Base-by-base conservation (phyloP, 2,113 vertebrate species). In the Myotis yumanensis region DNA sequence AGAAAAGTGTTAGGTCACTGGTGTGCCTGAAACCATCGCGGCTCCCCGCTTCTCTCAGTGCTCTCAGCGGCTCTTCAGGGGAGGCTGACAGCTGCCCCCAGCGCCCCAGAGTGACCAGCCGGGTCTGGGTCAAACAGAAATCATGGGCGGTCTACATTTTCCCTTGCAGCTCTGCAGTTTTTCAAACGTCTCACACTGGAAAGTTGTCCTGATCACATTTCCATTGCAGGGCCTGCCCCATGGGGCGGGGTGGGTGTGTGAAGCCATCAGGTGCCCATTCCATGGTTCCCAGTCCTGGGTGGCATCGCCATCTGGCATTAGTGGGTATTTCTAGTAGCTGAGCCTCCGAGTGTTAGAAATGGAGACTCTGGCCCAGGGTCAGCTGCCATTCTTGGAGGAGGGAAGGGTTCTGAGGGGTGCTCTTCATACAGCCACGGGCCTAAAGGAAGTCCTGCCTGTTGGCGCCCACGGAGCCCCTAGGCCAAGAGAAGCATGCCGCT, bases 141-240 rank as follows among this genome's bases (percentile, higher is more conserved):
- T 81, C 86, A 10, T 96, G 96, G 96, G 94, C 90, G 94, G 62
- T 94, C 20, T 57, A 51, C 40, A 32, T 48, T 94, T 96, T 94
- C 95, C 89, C 82, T 54, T n/a, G 86, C 71, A 68, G 64, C 57
- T 93, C 73, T 85, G 62, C 46, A 54, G 79, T 75, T 89, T 85
- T 54, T 54, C 6, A 64, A 66, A 51, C 17, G 62, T 80, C 80
- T 93, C 59, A 79, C n/a, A 40, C 62, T 94, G 81, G 91, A 91
- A 69, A 77, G n/a, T 81, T 73, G 28, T 87, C 30, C 69, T 52
- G 72, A 40, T 86, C 14, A 72, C 37, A 25, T 69, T 3, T 35
- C 32, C 37, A 40, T 11, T 22, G 37, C 46, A 1, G 17, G 30
- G 32, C 69, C 71, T 95, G 48, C 11, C 62, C 18, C 0, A 0